A percentile compares a stretch with the other conserved stretches of the same genome.
phyloP scores from a whole-genome alignment of 2,113 vertebrate species.

The Grus americana region DNA sequence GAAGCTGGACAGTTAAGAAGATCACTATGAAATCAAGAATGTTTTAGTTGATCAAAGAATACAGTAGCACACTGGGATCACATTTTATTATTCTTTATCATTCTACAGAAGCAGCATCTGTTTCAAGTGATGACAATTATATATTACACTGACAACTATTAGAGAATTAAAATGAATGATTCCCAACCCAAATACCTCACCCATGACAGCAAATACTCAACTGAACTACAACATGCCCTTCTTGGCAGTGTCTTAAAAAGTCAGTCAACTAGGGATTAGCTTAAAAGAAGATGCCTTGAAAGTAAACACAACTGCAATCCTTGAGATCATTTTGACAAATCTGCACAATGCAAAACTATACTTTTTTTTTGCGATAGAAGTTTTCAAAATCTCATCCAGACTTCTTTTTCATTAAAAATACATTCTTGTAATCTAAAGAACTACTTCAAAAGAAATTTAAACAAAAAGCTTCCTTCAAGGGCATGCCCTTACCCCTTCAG shows the following conservation, averaged over 20 bases:
- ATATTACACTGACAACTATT: neutral
- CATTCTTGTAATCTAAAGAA: neutral
- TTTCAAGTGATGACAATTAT: neutral
- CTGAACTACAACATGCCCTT: neutral
- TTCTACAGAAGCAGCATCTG: neutral
- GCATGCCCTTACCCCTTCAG: neutral
- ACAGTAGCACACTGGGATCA: neutral
- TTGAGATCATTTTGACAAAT: neutral
- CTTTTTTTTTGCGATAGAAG: neutral
- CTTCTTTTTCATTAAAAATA: neutral
- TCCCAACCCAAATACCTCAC: neutral
- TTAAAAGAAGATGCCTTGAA: conserved; percentile 9
- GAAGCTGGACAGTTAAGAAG: neutral
- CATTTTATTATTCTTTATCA: neutral
- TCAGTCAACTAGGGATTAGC: neutral
- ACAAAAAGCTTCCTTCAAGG: neutral
- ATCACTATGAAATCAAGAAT: neutral
- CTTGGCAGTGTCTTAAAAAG: neutral
- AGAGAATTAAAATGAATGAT: neutral
- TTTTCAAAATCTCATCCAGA: neutral
- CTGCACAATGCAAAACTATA: neutral
- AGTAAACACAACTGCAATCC: neutral
- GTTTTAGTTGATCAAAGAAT: neutral
- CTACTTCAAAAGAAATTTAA: neutral
- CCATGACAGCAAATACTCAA: neutral